A percentile compares a stretch with the other conserved stretches of the same genome.
Conservation (phyloP, 2,113 vertebrate species). For the Neodon shergylaensis region DNA sequence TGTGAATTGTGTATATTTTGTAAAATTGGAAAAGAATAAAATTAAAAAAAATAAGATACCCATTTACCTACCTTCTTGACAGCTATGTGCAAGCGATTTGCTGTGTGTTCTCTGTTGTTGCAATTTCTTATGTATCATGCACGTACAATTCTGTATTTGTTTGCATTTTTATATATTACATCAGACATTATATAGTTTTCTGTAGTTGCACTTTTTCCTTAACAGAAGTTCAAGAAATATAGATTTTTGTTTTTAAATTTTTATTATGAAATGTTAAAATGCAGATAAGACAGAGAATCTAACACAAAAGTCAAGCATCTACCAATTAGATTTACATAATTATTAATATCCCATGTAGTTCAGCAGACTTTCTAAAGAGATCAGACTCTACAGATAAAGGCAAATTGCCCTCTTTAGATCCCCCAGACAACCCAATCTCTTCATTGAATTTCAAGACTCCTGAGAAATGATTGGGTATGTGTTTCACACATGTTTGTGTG, state of each 20-base stretch:
- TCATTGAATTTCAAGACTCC: not conserved
- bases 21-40: not conserved
- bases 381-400: not conserved
- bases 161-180: not conserved
- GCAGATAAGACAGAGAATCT: not conserved
- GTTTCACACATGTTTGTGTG: not conserved
- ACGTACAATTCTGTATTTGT: not conserved
- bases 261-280: not conserved
- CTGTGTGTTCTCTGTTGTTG: not conserved
- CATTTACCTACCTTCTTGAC: not conserved
- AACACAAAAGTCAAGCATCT: not conserved
- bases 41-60: not conserved
- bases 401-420: not conserved
- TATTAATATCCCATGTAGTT: not conserved
- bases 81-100: not conserved
- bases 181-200: not conserved
- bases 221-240: not conserved
- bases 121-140: not conserved
- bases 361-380: slow-evolving; percentile 34
- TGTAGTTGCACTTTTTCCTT: not conserved
- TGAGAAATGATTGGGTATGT: not conserved
- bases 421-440: not conserved
- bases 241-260: not conserved
- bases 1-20: not conserved
- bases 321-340: not conserved